phyloP scores from a whole-genome alignment of 2,797 vertebrate genomes.

The Bothrops alternatus region DNA sequence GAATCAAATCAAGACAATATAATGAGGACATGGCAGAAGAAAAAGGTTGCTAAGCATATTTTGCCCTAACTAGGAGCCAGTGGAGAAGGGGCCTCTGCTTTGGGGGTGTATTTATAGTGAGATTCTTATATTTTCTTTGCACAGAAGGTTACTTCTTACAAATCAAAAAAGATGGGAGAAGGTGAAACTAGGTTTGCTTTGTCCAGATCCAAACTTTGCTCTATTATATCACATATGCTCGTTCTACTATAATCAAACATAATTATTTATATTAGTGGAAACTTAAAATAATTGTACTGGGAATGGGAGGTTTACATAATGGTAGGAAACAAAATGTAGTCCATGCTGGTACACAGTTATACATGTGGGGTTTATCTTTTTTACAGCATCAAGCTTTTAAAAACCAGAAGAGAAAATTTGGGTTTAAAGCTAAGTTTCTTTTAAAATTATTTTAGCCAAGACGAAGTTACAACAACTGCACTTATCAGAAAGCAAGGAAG shows the following conservation, averaged over 20 bases:
- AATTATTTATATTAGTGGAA: not conserved
- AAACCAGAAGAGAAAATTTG: constrained; percentile 56
- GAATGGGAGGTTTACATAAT: not conserved
- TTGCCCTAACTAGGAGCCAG: not conserved
- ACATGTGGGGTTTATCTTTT: not conserved
- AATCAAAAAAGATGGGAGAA: not conserved
- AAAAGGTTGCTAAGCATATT: not conserved
- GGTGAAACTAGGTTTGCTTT: not conserved
- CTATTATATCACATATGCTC: not conserved
- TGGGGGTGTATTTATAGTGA: not conserved
- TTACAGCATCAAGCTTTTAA: not conserved
- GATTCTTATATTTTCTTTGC: not conserved
- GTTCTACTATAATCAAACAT: not conserved
- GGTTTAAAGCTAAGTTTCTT: constrained; percentile 66
- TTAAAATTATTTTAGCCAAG: constrained; percentile 70
- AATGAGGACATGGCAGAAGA: not conserved
- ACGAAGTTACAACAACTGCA: constrained; percentile 73
- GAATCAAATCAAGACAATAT: not conserved
- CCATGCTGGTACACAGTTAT: not conserved
- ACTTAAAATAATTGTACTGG: not conserved
- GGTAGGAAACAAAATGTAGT: not conserved
- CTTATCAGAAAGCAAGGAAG: constrained; percentile 71
- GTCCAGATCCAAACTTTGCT: not conserved
- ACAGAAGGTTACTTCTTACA: not conserved
- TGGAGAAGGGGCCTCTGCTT: not conserved